A percentile compares a stretch with the other conserved stretches of the same genome.
These are phyloP conservation scores for Strigamia maritima DNA, from an alignment of 2,888 invertebrate species.

Conservation along the genomic window DNA sequence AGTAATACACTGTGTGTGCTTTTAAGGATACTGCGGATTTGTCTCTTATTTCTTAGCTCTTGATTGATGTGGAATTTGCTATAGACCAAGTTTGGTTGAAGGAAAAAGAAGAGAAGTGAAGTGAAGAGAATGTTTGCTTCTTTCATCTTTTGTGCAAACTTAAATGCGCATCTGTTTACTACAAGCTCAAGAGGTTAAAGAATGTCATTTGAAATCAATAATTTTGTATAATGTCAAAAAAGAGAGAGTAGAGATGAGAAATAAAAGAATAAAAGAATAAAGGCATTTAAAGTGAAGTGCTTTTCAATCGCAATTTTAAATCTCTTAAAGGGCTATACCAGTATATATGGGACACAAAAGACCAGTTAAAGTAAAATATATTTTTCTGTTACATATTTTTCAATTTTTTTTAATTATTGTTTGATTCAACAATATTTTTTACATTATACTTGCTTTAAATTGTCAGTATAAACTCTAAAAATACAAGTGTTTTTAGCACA, in stretches of 20 bases:
- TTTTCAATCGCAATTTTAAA: no score
- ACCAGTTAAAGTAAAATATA: no score
- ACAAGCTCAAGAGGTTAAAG: background rate
- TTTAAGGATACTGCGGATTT: slow-evolving; percentile 3
- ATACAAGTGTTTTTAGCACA: background rate
- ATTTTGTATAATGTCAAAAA: slow-evolving; percentile 4
- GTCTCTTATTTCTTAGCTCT: background rate
- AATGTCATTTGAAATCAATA: slow-evolving; percentile 16
- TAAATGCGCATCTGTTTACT: background rate
- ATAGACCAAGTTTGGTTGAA: background rate
- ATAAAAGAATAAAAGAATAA: no score
- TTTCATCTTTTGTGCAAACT: background rate
- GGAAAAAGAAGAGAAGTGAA: background rate
- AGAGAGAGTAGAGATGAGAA: no score
- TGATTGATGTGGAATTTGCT: slow-evolving; percentile 13
- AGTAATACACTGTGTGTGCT: slow-evolving; percentile 11
- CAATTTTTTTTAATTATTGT: no score
- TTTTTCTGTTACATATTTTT: no score
- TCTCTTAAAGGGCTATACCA: no score
- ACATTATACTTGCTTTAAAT: no score
- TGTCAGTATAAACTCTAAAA: no score
- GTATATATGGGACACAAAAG: no score
- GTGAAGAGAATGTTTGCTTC: background rate
- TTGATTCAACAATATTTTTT: no score
- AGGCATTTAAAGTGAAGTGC: no score